Evolutionary conservation across 2,113 vertebrate species (phyloP), one percentile per base, ranked within the genome.

Genomic region (Coregonus clupeaformis): DNA sequence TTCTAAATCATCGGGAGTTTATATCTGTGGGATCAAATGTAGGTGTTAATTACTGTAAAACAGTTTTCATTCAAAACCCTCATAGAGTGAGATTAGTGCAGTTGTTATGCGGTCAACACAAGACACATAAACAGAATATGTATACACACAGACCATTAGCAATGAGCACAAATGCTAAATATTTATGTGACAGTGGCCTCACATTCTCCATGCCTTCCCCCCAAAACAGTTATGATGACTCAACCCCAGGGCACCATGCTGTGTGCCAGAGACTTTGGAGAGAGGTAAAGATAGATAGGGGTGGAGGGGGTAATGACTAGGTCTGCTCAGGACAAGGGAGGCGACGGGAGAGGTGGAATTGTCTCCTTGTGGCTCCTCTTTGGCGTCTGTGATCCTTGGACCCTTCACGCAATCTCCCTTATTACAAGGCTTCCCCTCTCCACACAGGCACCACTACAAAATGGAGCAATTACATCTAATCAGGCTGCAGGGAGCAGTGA

Each of bases 381-480:
- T 96, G 96, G 96, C 95, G 95, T 97, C 96, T 92, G 93, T 84
- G 90, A 97, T 96, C 96, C 96, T 94, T 94, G 93, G 91, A 89
- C 94, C 94, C 96, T 82, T 93, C 94, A 93, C 93, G 92, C 95
- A 95, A 95, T 95, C 96, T 93, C 93, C 94, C 93, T 96, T 94
- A 97, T 97, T 97, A 96, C 95, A 96, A 97, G 95, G 96, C 94
- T 92, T 94, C 87, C 83, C 91, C 88, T 86, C 89, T 92, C 89
- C 92, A 91, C 90, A 95, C 81, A 94, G 94, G 94, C 92, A 90
- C 91, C 86, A 85, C 94, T 94, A 93, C 92, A 96, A 96, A 96
- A 97, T 95, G 94, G 96, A 96, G 95, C 95, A 96, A 98, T 98
- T 98, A 96, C 92, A 86, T 94, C 96, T 97, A 97, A 98, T 98